Evolutionary conservation across 1,140 invertebrate genomes (phyloP).

Genomic region (Copidosoma floridanum): DNA sequence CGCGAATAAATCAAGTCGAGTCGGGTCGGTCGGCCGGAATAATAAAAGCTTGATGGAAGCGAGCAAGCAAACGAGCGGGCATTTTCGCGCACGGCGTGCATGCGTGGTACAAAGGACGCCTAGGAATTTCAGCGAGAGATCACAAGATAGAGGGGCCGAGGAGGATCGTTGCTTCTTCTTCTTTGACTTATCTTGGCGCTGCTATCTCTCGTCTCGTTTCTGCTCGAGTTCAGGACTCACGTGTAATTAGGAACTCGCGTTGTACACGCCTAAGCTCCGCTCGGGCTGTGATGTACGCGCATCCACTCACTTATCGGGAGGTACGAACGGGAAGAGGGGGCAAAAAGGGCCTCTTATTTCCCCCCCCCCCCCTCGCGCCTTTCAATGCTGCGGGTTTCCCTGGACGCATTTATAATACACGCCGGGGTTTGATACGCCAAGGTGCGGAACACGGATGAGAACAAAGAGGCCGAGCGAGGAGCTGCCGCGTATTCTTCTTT

Average conservation of each 20-base stretch:
- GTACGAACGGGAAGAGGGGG: too few species aligned
- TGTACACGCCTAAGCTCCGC: background rate
- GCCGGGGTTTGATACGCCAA: too few species aligned
- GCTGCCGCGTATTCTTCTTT: too few species aligned
- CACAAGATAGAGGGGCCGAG: background rate
- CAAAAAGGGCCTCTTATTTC: too few species aligned
- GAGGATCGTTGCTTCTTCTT: too few species aligned
- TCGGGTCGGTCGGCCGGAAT: too few species aligned
- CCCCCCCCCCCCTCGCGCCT: too few species aligned
- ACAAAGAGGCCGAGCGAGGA: constrained; percentile 1
- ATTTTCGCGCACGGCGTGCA: constrained; percentile 21
- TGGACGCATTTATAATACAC: too few species aligned
- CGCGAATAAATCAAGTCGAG: background rate
- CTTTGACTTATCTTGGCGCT: background rate
- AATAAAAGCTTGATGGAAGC: too few species aligned
- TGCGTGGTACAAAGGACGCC: background rate
- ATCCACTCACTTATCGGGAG: too few species aligned
- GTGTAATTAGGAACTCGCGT: constrained; percentile 17
- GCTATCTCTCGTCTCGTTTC: background rate
- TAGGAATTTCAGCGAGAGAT: background rate
- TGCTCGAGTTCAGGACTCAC: background rate
- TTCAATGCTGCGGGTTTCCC: too few species aligned
- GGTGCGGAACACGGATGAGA: background rate
- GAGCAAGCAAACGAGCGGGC: background rate
- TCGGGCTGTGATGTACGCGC: too few species aligned